Evolutionary conservation across 2,888 invertebrate species (phyloP), one percentile per base, ranked within the genome.

Genomic region (Ctenicera cuprea): DNA sequence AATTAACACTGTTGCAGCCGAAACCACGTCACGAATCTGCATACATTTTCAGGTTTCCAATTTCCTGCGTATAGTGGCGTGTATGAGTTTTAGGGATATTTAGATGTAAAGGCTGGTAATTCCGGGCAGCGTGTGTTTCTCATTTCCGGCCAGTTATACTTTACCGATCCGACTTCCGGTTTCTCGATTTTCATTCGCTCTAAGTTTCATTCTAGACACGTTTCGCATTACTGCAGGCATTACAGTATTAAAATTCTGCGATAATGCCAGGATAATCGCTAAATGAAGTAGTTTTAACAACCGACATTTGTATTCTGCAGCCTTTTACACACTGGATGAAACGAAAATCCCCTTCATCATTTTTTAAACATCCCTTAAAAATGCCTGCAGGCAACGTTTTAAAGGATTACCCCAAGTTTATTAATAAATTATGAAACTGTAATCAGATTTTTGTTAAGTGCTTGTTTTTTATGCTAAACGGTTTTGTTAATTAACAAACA

Each of bases 21-120:
- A 66, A 57, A 64, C n/a, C 52, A 52, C 70, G 54, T 59, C 63
- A 68, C 71, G 66, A 61, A 74, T 65, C 62, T 71, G 63, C 62
- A 71, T 83, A 81, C 82, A 83, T 83, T 83, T 82, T 83, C 83
- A 80, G 83, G 83, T 85, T 85, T 85, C 83, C 85, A 85, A 85
- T 85, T 85, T 85, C 85, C 85, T 82, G 83, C 79, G 80, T 83
- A 71, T 81, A 82, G 74, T 71, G 64, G 75, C 75, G 73, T 66
- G 75, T 73, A 61, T 65, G 74, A 77, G 79, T 78, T 79, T 70
- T 78, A 76, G 76, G 76, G 75, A 78, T 79, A 79, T 79, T 78
- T 78, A 78, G 78, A 78, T 76, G 74, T 73, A 74, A 68, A 76
- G 80, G 77, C 73, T 79, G 77, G 79, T 77, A 78, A 80, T 82